A percentile compares a stretch with the other conserved stretches of the same genome.
These are phyloP conservation scores for Emydocephalus ijimae DNA, from an alignment of 2,113 vertebrate genomes.

Conservation along the genomic window DNA sequence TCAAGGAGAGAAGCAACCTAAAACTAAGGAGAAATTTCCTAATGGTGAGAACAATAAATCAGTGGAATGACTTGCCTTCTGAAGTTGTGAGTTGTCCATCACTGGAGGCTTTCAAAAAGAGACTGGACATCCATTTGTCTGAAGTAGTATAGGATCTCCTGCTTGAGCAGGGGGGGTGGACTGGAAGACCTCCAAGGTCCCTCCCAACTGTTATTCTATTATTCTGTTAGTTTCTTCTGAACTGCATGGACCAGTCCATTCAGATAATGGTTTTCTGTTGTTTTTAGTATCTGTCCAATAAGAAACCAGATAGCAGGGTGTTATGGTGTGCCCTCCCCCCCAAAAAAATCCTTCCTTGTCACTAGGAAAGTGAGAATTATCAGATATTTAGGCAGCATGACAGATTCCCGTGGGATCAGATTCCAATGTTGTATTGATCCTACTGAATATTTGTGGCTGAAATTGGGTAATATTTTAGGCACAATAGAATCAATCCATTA, in stretches of 20 bases:
- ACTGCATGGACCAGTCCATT: not conserved
- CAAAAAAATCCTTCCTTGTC: not conserved
- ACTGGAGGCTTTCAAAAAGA: not conserved
- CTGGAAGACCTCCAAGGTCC: not conserved
- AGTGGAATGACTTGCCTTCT: not conserved
- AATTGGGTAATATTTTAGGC: not conserved
- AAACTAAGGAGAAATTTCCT: not conserved
- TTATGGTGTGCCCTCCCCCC: not conserved
- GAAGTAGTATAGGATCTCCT: not conserved
- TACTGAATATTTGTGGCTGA: not conserved
- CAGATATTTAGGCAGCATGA: not conserved
- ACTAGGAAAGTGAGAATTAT: not conserved
- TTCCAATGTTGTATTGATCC: not conserved
- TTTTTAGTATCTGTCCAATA: not conserved
- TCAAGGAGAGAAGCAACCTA: not conserved
- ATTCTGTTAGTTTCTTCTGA: not conserved
- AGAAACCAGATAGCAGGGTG: not conserved
- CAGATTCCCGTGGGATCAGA: not conserved
- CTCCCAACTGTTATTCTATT: not conserved
- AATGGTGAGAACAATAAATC: not conserved
- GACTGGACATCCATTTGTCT: not conserved
- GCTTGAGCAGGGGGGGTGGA: not conserved
- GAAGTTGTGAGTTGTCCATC: not conserved
- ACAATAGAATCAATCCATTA: not conserved
- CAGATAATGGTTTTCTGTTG: not conserved